Conservation (phyloP, 1,140 invertebrate species). For the Periplaneta americana region DNA sequence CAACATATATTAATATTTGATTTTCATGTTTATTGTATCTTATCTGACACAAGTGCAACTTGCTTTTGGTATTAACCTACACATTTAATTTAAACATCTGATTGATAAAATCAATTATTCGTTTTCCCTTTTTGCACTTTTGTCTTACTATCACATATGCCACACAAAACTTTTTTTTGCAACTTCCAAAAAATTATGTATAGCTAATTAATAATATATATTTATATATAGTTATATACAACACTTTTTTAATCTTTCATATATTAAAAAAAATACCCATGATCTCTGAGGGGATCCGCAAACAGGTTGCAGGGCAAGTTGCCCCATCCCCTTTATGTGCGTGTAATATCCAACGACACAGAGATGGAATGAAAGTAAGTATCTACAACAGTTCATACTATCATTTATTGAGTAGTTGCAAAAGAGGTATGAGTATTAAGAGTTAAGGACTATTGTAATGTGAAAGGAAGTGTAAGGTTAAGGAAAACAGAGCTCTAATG, state of each 20-base stretch:
- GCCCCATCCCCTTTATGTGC: background rate
- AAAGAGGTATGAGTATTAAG: background rate
- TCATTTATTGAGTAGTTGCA: background rate
- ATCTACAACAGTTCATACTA: background rate
- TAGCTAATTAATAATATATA: background rate
- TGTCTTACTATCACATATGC: background rate
- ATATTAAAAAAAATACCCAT: background rate
- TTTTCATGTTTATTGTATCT: background rate
- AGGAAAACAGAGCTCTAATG: too few species aligned
- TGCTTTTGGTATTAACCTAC: background rate
- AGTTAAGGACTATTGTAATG: background rate
- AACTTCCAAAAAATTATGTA: background rate
- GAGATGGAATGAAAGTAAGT: background rate
- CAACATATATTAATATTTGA: background rate
- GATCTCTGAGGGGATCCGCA: background rate
- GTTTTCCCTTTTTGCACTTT: background rate
- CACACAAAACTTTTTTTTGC: background rate
- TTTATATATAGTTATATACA: background rate
- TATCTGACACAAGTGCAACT: background rate
- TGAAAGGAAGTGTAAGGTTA: background rate
- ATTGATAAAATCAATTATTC: background rate
- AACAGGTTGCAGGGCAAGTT: background rate
- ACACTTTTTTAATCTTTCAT: background rate
- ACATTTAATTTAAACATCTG: background rate
- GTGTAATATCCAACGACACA: background rate